phyloP scores from a whole-genome alignment of 1,140 invertebrate species.

The Dinothrombium tinctorium region DNA sequence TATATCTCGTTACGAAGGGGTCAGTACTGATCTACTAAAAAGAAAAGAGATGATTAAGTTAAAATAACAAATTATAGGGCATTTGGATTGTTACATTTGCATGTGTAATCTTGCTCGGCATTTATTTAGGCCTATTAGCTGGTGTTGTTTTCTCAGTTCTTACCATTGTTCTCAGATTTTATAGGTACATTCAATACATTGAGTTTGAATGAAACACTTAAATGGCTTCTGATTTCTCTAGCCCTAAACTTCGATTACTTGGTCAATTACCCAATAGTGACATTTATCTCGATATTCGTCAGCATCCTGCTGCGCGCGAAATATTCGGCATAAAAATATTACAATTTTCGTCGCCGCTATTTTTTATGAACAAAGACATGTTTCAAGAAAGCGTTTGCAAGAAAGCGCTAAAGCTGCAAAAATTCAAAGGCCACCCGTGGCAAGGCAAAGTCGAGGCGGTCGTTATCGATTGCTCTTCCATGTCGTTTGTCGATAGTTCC shows the following conservation, averaged over 20 bases:
- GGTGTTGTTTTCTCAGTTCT: constrained; percentile 26
- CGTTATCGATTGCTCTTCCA: constrained; percentile 14
- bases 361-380: constrained; percentile 25
- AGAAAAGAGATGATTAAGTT: not conserved
- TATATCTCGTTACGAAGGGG: constrained; percentile 25
- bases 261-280: constrained; percentile 43
- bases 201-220: no score
- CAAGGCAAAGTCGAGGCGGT: constrained; percentile 7
- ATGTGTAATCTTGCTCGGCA: constrained; percentile 27
- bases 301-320: constrained; percentile 31
- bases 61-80: constrained; percentile 11
- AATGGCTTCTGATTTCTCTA: no score
- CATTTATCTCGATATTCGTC: constrained; percentile 42
- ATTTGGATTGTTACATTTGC: constrained; percentile 31
- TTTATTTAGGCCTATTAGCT: constrained; percentile 26
- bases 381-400: constrained; percentile 27
- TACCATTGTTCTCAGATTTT: constrained; percentile 25
- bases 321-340: constrained; percentile 24
- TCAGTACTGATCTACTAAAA: not conserved
- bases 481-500: constrained; percentile 12
- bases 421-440: not conserved
- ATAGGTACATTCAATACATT: no score
- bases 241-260: constrained; percentile 23
- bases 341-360: constrained; percentile 24
- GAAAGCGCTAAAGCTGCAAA: not conserved